Base-by-base conservation (phyloP, 1,140 invertebrate genomes). In the Tetraneura akinire region DNA sequence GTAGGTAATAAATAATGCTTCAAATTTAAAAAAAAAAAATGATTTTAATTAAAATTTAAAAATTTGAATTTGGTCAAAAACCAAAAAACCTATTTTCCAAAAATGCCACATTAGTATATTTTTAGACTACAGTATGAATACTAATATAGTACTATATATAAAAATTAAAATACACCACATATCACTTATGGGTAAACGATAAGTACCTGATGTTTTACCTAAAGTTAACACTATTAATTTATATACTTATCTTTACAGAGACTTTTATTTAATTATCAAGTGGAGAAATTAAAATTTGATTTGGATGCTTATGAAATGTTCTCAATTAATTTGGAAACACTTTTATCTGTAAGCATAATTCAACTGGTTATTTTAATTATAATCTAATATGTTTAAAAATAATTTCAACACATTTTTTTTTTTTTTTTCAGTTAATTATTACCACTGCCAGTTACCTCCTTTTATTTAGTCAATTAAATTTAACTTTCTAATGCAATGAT, bases 361-460 rank as follows among this genome's bases (percentile, higher is more conserved):
- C 9, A 47, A 16, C n/a, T 26, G 10, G 26, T 23, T 68, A 37
- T 57, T 57, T 2, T 51, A n/a, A 0, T 21, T 21, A 37, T 37
- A 16, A 16, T 29, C 5, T 14, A 3, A 60, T 26, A 32, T 29
- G 45, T 47, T 6, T 68, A 42, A 18, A 62, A 32, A 18, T 37
- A 37, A 10, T 47, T 13, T 47, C 1, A 47, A 6, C 37, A 23
- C 45, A 13, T 57, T 10, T 2, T 26, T 68, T 68, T 13, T 73
- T 32, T 16, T n/a, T 74, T 76, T 73, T 76, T 42, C 55, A 78
- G 74, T 47, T 78, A 42, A n/a, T 78, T 26, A 47, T 78, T 29
- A 62, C 74, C 45, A 78, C 74, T 47, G 74, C 74, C 32, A 78
- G 74, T 78, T 78, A 78, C 6, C 55, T 78, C 45, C 55, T 78